These are phyloP conservation scores for Spisula solida DNA, from an alignment of 2,888 invertebrate genomes.

Conservation along the genomic window DNA sequence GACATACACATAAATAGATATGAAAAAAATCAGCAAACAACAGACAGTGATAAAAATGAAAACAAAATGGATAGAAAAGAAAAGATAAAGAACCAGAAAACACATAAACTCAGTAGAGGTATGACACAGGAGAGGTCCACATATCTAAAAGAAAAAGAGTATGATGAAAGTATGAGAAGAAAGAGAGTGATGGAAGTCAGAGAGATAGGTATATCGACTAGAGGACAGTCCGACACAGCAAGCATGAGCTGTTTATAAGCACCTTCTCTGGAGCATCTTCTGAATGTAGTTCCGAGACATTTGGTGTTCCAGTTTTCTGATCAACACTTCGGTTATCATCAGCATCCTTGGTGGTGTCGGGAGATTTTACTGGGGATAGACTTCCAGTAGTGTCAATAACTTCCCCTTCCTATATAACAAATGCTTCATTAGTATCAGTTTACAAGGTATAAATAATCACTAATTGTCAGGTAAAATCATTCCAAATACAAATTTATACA, in stretches of 20 bases:
- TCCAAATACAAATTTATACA: too few species aligned
- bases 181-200: not conserved
- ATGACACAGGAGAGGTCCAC: not conserved
- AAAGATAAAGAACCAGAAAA: not conserved
- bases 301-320: slow-evolving; percentile 56
- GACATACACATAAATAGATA: not conserved
- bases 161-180: not conserved
- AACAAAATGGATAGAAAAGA: not conserved
- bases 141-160: not conserved
- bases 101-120: not conserved
- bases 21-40: not conserved
- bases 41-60: not conserved
- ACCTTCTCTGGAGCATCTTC: slow-evolving; percentile 74
- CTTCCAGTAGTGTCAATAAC: slow-evolving; percentile 63
- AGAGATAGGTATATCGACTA: not conserved
- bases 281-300: slow-evolving; percentile 40
- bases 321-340: slow-evolving; percentile 66
- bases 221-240: not conserved
- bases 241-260: not conserved
- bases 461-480: not conserved
- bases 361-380: slow-evolving; percentile 58
- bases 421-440: not conserved
- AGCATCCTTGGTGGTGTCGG: slow-evolving; percentile 59
- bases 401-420: slow-evolving; percentile 57
- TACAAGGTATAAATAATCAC: not conserved